These are phyloP conservation scores for Toxotes chatareus DNA, from an alignment of 2,113 vertebrate species.

Conservation along the genomic window DNA sequence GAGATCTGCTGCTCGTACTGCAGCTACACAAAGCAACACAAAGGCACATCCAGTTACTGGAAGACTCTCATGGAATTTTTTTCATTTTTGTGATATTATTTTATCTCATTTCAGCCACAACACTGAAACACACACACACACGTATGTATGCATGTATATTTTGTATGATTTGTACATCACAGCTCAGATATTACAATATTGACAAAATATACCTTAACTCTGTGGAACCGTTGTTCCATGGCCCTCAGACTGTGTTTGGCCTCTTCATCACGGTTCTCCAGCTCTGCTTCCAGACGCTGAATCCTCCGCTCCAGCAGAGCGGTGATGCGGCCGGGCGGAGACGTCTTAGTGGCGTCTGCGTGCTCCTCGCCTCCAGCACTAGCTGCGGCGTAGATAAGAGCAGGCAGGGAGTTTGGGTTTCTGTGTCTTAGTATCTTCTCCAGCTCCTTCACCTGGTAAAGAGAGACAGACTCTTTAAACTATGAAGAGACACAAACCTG, in stretches of 20 bases:
- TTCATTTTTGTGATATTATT: neutral
- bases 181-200: too few relatives aligned
- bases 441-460: slow-evolving; percentile 92
- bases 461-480: neutral
- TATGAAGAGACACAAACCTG: neutral
- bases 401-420: slow-evolving; percentile 93
- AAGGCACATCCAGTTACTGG: neutral
- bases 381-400: slow-evolving; percentile 92
- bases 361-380: slow-evolving; percentile 63
- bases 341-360: fast-evolving
- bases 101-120: too few relatives aligned
- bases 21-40: slow-evolving; percentile 80
- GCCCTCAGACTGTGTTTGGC: slow-evolving; percentile 90
- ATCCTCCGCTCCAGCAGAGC: slow-evolving; percentile 90
- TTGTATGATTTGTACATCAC: too few relatives aligned
- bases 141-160: too few relatives aligned
- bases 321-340: slow-evolving; percentile 62
- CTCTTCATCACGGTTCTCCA: slow-evolving; percentile 92
- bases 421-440: slow-evolving; percentile 90
- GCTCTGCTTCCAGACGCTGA: slow-evolving; percentile 90
- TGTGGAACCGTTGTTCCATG: slow-evolving; percentile 94
- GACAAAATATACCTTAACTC: slow-evolving; percentile 87
- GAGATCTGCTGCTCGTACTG: slow-evolving; percentile 91
- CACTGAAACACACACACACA: too few relatives aligned
- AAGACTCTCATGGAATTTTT: neutral